phyloP scores from a whole-genome alignment of 2,113 vertebrate species.

The Leucoraja erinaceus region DNA sequence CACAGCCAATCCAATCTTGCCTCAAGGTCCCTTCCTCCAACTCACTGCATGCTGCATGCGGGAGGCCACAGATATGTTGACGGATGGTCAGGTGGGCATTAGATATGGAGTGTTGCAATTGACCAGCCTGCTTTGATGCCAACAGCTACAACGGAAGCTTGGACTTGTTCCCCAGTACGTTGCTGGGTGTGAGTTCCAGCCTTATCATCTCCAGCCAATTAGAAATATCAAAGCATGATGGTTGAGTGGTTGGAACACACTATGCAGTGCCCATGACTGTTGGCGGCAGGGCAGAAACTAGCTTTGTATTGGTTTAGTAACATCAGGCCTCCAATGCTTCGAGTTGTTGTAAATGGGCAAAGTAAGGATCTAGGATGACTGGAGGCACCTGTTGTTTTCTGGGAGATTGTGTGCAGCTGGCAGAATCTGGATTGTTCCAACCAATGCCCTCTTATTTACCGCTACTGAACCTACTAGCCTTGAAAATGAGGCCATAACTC shows the following conservation, averaged over 20 bases:
- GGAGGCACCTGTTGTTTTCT: background rate
- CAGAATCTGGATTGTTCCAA: background rate
- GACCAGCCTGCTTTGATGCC: background rate
- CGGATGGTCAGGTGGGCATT: background rate
- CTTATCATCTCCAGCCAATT: background rate
- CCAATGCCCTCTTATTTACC: too few relatives aligned
- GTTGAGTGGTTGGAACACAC: constrained; percentile 23
- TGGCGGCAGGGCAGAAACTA: background rate
- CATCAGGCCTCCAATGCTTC: background rate
- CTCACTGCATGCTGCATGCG: too few relatives aligned
- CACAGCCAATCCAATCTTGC: too few relatives aligned
- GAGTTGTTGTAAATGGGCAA: background rate
- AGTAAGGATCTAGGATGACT: background rate
- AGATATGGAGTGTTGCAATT: background rate
- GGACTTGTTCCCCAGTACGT: background rate
- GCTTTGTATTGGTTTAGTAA: constrained; percentile 18
- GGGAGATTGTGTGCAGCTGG: background rate
- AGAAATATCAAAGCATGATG: constrained; percentile 12
- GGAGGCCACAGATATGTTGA: background rate
- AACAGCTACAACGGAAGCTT: background rate
- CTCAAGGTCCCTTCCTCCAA: too few relatives aligned
- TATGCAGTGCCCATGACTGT: background rate
- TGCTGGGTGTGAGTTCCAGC: background rate
- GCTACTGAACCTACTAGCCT: background rate
- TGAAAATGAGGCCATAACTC: background rate